These are phyloP conservation scores for Oncopodura yosiiana DNA, from an alignment of 1,140 invertebrate species.

Conservation along the genomic window DNA sequence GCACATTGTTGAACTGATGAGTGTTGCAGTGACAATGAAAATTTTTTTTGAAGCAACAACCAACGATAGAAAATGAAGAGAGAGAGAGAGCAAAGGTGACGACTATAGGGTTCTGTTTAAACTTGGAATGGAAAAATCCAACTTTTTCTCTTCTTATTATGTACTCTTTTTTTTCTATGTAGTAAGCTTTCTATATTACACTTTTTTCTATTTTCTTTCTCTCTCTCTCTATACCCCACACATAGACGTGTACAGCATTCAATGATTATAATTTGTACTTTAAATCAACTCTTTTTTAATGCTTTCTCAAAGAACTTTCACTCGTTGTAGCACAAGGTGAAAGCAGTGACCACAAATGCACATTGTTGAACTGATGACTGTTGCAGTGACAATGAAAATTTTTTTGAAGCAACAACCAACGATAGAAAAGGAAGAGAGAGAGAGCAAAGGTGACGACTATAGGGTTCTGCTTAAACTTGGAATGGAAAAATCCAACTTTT, in stretches of 20 bases:
- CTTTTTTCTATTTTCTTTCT: not conserved
- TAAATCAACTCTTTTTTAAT: too few relatives aligned
- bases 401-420: not conserved
- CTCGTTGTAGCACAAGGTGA: too few relatives aligned
- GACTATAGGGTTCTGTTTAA: slow-evolving; percentile 10
- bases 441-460: slow-evolving; percentile 23
- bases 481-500: slow-evolving; percentile 5
- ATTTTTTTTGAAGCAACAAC: not conserved
- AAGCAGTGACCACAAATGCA: not conserved
- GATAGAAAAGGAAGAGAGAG: not conserved
- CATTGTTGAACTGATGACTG: not conserved
- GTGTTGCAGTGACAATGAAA: not conserved
- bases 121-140: not conserved
- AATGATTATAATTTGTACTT: too few relatives aligned
- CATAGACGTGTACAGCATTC: too few relatives aligned
- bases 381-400: not conserved
- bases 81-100: not conserved
- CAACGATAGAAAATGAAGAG: not conserved
- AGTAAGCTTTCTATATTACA: not conserved
- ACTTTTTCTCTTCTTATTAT: slow-evolving; percentile 1
- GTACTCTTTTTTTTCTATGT: not conserved
- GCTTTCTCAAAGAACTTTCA: too few relatives aligned
- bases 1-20: not conserved
- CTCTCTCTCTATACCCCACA: not conserved
- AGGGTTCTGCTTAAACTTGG: not conserved